Evolutionary conservation across 2,113 vertebrate genomes (phyloP).

Genomic region (Elaphurus davidianus): DNA sequence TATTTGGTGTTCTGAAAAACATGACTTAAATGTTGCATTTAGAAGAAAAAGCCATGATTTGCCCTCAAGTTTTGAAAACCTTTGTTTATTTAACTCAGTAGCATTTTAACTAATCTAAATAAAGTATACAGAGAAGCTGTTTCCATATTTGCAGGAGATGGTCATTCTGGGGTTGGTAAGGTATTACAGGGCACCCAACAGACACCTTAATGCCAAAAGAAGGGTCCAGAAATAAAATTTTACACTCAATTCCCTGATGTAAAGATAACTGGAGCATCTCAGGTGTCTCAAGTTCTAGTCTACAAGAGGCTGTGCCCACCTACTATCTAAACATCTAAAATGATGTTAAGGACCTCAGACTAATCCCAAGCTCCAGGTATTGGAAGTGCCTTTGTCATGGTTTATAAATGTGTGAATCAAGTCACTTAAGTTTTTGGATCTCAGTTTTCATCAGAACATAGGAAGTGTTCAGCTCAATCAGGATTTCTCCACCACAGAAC

Average conservation of each 20-base stretch:
- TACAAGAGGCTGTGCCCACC: background rate
- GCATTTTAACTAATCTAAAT: background rate
- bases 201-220: background rate
- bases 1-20: background rate
- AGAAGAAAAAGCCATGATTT: background rate
- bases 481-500: background rate
- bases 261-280: background rate
- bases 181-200: background rate
- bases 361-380: background rate
- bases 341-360: background rate
- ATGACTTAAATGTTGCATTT: background rate
- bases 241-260: background rate
- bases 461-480: background rate
- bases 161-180: background rate
- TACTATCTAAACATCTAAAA: background rate
- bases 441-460: background rate
- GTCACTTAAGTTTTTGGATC: background rate
- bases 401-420: background rate
- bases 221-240: background rate
- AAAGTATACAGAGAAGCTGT: background rate
- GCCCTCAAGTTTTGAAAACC: background rate
- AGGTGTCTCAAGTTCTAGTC: background rate
- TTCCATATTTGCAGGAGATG: background rate
- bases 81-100: background rate
- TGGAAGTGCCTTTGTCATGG: background rate